Evolutionary conservation across 2,888 invertebrate genomes (phyloP), one percentile per base, ranked within the genome.

Genomic region (Drosophila histrio): DNA sequence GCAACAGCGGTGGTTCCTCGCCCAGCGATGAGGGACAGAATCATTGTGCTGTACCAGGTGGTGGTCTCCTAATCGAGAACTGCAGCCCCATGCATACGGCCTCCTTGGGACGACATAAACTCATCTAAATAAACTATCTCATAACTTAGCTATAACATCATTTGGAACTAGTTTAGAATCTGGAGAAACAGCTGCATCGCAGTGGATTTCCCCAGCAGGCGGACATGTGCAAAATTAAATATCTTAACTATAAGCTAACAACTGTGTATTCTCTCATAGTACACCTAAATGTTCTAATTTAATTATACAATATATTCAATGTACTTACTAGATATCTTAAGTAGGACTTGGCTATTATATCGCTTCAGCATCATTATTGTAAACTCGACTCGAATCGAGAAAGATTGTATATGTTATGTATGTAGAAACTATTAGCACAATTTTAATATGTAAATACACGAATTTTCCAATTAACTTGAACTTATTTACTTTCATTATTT

Each of bases 41-140:
- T 5, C 56, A 38, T 11, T 39, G 34, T 7, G 2, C 41, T 2
- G 22, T 22, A 8, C 3, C 41, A 11, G 28, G 41, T 4, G 38
- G 32, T 6, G 43, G 49, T 15, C 62, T 86, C 52, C 81, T 90
- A 22, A 88, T 90, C 56, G 91, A 91, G 73, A 89, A 87, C 65
- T 89, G 89, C 65, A 84, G 69, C 46, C 89, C 90, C 30, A 65
- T 89, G 56, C 91, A 91, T 24, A 91, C 92, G 32, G 88, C 91
- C 3, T 91, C 91, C 3, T 67, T 91, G 30, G 91, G 91, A 3
- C 77, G 91, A 17, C 90, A 90, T 68, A 91, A 91, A 56, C 89
- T 89, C 28, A 89, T 91, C 68, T 91, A 77, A 90, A 38, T 46
- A 77, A 90, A 38, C 36, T 38, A 43, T 3, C n/a, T 39, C 2